phyloP scores from a whole-genome alignment of 2,797 vertebrate species.

The Acanthornis magna region DNA sequence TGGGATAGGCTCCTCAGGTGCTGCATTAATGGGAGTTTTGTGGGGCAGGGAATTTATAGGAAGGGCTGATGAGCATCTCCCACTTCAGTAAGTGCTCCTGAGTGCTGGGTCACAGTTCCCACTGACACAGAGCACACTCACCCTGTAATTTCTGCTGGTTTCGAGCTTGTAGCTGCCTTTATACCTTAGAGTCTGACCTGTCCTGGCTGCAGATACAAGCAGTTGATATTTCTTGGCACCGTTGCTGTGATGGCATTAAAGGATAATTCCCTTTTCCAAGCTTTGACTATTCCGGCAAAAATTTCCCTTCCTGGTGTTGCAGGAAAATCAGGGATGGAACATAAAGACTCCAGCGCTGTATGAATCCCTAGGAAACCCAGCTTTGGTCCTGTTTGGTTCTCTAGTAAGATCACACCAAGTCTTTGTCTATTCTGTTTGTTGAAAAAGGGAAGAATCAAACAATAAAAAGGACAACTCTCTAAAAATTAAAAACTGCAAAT shows the following conservation, averaged over 20 bases:
- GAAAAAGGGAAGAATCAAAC: background rate
- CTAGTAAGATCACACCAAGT: background rate
- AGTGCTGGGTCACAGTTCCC: background rate
- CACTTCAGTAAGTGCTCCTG: background rate
- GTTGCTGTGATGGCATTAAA: background rate
- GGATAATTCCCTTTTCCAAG: background rate
- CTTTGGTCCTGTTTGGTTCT: background rate
- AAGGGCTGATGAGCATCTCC: background rate
- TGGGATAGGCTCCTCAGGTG: background rate
- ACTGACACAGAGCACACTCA: background rate
- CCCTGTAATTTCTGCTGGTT: background rate
- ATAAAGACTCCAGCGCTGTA: rapidly evolving
- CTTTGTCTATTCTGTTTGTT: background rate
- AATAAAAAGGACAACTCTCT: background rate
- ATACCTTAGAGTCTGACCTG: background rate
- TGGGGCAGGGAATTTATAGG: background rate
- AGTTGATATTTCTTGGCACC: background rate
- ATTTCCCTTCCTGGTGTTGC: background rate
- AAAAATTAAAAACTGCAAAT: background rate
- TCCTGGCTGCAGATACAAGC: background rate
- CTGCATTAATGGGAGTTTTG: background rate
- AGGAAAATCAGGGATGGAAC: background rate
- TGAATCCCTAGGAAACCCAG: background rate
- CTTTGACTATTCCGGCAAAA: background rate
- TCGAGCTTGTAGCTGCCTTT: background rate